Conservation (phyloP, 2,797 vertebrate genomes). For the Neomorphus geoffroyi region DNA sequence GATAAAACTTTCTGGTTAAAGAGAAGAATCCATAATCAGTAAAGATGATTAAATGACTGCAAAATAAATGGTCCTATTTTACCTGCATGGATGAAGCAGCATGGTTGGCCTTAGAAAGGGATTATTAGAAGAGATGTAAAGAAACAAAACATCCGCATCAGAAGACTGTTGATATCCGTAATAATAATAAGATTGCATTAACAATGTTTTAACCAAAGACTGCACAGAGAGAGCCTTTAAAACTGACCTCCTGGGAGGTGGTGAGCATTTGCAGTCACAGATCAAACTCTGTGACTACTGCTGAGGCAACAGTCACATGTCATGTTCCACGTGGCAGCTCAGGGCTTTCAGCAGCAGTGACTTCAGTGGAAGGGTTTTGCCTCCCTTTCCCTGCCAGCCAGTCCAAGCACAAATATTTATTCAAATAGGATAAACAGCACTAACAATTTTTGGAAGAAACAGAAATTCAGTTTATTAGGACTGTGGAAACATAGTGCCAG, state of each 20-base stretch:
- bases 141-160: not conserved
- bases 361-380: not conserved
- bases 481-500: not conserved
- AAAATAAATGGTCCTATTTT: not conserved
- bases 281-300: not conserved
- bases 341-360: not conserved
- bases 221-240: not conserved
- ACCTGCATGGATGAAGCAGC: not conserved
- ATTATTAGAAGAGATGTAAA: not conserved
- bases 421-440: not conserved
- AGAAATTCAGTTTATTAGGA: conserved; percentile 19
- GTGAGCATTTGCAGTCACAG: not conserved
- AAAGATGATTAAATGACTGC: not conserved
- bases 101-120: not conserved
- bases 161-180: not conserved
- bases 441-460: not conserved
- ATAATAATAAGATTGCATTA: not conserved
- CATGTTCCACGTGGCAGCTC: not conserved
- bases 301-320: not conserved
- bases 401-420: conserved; percentile 33
- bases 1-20: not conserved
- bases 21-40: not conserved
- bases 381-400: not conserved
- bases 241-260: not conserved
- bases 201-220: not conserved